A percentile compares a stretch with the other conserved stretches of the same genome.
These are phyloP conservation scores for Glyptemys insculpta DNA, from an alignment of 2,797 vertebrate genomes.

Conservation along the genomic window DNA sequence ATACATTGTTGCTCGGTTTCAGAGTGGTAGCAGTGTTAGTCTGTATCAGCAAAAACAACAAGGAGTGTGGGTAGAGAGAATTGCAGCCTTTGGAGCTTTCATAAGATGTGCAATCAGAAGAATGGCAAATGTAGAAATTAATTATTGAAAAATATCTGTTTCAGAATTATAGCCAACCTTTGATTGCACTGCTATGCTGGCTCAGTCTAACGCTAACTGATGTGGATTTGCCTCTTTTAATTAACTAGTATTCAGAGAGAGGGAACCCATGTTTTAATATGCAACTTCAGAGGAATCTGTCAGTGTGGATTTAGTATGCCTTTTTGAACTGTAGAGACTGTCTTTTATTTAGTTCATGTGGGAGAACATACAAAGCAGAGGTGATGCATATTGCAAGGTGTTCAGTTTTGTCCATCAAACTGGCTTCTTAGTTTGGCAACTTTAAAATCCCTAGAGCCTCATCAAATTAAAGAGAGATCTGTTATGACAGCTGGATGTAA, in stretches of 20 bases:
- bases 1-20: background rate
- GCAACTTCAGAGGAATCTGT: background rate
- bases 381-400: background rate
- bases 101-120: background rate
- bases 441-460: background rate
- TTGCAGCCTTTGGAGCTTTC: background rate
- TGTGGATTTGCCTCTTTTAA: background rate
- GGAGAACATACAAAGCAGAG: background rate
- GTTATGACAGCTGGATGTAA: background rate
- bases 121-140: background rate
- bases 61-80: background rate
- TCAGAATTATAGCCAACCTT: background rate
- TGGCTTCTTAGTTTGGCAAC: background rate
- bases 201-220: background rate
- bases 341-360: background rate
- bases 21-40: too few relatives aligned
- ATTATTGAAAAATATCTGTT: background rate
- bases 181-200: background rate
- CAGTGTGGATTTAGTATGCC: background rate
- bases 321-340: background rate
- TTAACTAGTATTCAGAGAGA: background rate
- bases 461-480: background rate
- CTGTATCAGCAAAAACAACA: too few relatives aligned
- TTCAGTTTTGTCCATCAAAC: background rate
- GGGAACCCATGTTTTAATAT: background rate